Evolutionary conservation across 2,888 invertebrate genomes (phyloP).

Genomic region (Drosophila mimetica): DNA sequence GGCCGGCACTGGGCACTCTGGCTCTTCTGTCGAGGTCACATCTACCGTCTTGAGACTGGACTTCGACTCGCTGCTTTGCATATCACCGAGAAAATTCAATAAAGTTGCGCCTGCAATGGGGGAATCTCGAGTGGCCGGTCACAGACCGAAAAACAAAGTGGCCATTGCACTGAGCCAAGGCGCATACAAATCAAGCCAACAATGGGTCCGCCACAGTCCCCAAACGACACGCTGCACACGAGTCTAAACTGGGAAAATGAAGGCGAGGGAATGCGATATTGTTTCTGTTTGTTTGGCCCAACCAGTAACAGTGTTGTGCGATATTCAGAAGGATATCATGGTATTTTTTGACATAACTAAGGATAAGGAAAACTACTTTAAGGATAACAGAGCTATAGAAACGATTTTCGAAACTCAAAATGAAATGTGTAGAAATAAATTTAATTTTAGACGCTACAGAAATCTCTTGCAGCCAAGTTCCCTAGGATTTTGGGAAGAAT

Average conservation of each 20-base stretch:
- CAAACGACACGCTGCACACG: conserved; percentile 10
- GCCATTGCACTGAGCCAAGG: conserved; percentile 61
- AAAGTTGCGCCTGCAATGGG: conserved; percentile 40
- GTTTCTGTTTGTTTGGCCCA: conserved; percentile 6
- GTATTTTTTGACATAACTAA: not conserved
- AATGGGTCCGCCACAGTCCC: conserved; percentile 28
- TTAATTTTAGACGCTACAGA: too few relatives aligned
- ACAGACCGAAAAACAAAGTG: conserved; percentile 64
- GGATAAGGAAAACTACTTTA: not conserved
- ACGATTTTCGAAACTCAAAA: not conserved
- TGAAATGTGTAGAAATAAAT: too few relatives aligned
- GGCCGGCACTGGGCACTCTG: not conserved
- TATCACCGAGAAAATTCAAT: conserved; percentile 42
- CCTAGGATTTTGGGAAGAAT: too few relatives aligned
- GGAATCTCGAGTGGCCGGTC: conserved; percentile 58
- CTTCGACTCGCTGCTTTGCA: conserved; percentile 44
- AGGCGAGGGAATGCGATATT: conserved; percentile 13
- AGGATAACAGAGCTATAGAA: not conserved
- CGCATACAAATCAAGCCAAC: conserved; percentile 72
- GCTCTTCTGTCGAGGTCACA: not conserved
- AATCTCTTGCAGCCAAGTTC: too few relatives aligned
- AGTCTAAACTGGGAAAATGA: not conserved
- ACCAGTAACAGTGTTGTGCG: conserved; percentile 6
- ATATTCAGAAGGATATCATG: conserved; percentile 1
- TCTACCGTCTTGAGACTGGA: conserved; percentile 16